Evolutionary conservation across 37 sponge, comb jelly and placozoan species (phyloP), one percentile per base, ranked within the genome.

Genomic region (Hormiphora californensis): DNA sequence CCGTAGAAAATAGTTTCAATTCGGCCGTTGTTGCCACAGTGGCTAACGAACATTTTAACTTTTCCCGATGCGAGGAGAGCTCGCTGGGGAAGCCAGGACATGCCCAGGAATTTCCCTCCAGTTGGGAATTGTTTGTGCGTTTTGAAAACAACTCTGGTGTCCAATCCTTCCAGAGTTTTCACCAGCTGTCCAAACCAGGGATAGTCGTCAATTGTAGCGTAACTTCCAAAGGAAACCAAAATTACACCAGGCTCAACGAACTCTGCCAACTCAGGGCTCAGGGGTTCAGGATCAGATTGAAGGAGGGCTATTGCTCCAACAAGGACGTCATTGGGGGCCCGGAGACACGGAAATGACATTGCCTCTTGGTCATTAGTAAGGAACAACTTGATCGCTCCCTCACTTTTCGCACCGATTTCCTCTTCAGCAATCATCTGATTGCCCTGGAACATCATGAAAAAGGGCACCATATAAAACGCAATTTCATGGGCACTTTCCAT

Each of bases 351-450:
- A 28, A 65, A 65, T 36, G 67, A 36, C 3, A 65, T 36, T 3
- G 67, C 67, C 32, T 35, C 38, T 36, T 65, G 67, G 67, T 65
- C 67, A 28, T 65, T 65, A 17, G 67, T 34, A 34, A 65, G 67
- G 37, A 33, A 65, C 37, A 65, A 33, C 17, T 65, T 65, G 32
- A 65, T 32, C 3, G 67, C n/a, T n/a, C n/a, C n/a, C n/a, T n/a
- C n/a, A n/a, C n/a, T n/a, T n/a, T n/a, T n/a, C n/a, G n/a, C n/a
- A n/a, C n/a, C n/a, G n/a, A n/a, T n/a, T n/a, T n/a, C n/a, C n/a
- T n/a, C n/a, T n/a, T n/a, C n/a, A n/a, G n/a, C n/a, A n/a, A n/a
- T n/a, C n/a, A n/a, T n/a, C n/a, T n/a, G n/a, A n/a, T n/a, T n/a
- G n/a, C n/a, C n/a, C n/a, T n/a, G n/a, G n/a, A n/a, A n/a, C n/a